Base-by-base conservation (phyloP, 2,888 invertebrate species). In the Limulus polyphemus region DNA sequence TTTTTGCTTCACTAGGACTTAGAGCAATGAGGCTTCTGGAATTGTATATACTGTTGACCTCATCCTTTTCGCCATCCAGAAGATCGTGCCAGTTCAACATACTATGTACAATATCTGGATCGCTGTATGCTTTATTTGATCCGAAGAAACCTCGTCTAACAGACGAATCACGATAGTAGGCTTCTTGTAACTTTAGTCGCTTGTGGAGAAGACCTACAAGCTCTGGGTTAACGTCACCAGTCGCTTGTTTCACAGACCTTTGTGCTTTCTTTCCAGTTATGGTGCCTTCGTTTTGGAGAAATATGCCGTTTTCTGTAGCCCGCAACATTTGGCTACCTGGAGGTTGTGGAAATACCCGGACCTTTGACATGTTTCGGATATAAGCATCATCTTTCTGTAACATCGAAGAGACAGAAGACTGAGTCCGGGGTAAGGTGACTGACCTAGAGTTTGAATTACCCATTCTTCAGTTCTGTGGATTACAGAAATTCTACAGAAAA, bases 271-370 rank as follows among this genome's bases (percentile, higher is more conserved):
- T 79, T 7, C 87, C 87, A 70, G 85, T 87, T 74, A 90, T 84
- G 67, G 90, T 90, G 58, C 90, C 90, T 1, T 88, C 89, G 9
- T 86, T 84, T 71, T 87, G 87, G 61, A 90, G 78, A 73, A 89
- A 88, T 71, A 83, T 85, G 58, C 90, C 90, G 77, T 90, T 90
- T 76, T 88, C 84, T 5, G 90, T 90, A 62, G 84, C 83, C 65
- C 88, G 83, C 60, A 90, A 78, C 32, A 63, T 56, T 49, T 69
- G 69, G 1, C 67, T 64, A 1, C 62, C 55, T 46, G 57, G 48
- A 9, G 58, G 50, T 4, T 55, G 49, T 9, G 64, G 66, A 32
- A 66, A 59, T 9, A 66, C 66, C 47, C 60, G 62, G 47, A 64
- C 64, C 16, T 64, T 61, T 5, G 66, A 64, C 16, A 57, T 62